Percentiles rank a stretch among this genome's conserved stretches.
Conservation (phyloP, 1,140 invertebrate species). For the Delia radicum region DNA sequence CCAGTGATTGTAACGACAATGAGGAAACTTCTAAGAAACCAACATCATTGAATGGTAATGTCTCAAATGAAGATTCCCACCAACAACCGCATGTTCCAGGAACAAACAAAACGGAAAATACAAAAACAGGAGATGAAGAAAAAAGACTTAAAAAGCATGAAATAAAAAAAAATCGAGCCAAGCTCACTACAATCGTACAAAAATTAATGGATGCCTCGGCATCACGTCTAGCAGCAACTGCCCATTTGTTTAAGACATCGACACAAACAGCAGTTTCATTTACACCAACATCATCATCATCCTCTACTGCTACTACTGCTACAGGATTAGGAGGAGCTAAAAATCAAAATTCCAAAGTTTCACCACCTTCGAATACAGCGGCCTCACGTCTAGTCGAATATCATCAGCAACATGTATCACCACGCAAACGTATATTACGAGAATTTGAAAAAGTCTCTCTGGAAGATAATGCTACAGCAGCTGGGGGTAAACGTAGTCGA, state of each 20-base stretch:
- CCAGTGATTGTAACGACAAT: constrained; percentile 40
- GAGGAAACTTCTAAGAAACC: background rate
- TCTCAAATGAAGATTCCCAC: background rate
- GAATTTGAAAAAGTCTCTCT: constrained; percentile 72
- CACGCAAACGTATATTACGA: constrained; percentile 71
- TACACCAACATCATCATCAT: background rate
- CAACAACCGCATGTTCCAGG: background rate
- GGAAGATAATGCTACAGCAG: constrained; percentile 59
- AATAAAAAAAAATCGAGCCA: constrained; percentile 41
- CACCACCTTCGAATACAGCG: constrained; percentile 23
- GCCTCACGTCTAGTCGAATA: constrained; percentile 51
- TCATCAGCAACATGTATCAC: constrained; percentile 65
- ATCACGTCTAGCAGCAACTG: constrained; percentile 43
- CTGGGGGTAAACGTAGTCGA: constrained; percentile 57
- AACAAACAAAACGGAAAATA: constrained; percentile 11
- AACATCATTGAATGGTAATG: constrained; percentile 10
- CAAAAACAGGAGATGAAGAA: constrained; percentile 11
- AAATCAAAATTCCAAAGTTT: constrained; percentile 12
- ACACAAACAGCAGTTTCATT: background rate
- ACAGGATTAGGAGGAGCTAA: background rate
- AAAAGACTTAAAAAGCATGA: constrained; percentile 39
- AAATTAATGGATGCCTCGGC: constrained; percentile 51
- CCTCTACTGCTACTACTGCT: too few species aligned
- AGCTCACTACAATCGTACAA: constrained; percentile 50
- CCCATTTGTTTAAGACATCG: background rate